A percentile compares a stretch with the other conserved stretches of the same genome.
Conservation (phyloP, 2,888 invertebrate species). For the Dicyrtoma fusca region DNA sequence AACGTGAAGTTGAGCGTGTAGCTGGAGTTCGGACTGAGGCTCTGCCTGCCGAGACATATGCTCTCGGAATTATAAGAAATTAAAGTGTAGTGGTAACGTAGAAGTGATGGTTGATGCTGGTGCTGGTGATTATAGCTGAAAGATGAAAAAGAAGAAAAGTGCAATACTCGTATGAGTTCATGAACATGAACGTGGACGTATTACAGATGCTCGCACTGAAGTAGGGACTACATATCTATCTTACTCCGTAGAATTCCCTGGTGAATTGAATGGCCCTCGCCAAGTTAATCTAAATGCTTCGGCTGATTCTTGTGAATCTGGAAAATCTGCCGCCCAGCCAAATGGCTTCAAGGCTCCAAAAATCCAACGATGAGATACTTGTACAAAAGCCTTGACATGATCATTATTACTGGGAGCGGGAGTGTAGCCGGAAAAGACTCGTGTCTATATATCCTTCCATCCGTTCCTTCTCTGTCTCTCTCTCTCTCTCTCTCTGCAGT, state of each 20-base stretch:
- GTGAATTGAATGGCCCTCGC: constrained; percentile 21
- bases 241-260: not conserved
- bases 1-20: too few relatives aligned
- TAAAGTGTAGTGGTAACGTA: too few relatives aligned
- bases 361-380: constrained; percentile 16
- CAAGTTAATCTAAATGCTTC: constrained; percentile 33
- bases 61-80: too few relatives aligned
- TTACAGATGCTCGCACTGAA: too few relatives aligned
- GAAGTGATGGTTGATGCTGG: too few relatives aligned
- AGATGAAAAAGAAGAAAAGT: too few relatives aligned
- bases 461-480: not conserved
- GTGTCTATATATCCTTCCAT: constrained; percentile 2
- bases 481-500: not conserved
- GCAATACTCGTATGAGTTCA: too few relatives aligned
- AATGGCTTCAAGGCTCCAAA: constrained; percentile 26
- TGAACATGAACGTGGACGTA: too few relatives aligned
- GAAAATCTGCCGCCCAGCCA: not conserved
- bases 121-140: too few relatives aligned
- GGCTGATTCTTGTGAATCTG: constrained; percentile 2
- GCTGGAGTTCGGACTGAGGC: too few relatives aligned
- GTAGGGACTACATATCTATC: too few relatives aligned
- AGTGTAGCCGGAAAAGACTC: constrained; percentile 8
- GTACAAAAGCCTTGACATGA: constrained; percentile 17
- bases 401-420: constrained; percentile 18
- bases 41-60: too few relatives aligned